Percentiles rank a stretch among this genome's conserved stretches.
Evolutionary conservation across 2,113 vertebrate species (phyloP).

Genomic region (Monarcha castaneiventris): DNA sequence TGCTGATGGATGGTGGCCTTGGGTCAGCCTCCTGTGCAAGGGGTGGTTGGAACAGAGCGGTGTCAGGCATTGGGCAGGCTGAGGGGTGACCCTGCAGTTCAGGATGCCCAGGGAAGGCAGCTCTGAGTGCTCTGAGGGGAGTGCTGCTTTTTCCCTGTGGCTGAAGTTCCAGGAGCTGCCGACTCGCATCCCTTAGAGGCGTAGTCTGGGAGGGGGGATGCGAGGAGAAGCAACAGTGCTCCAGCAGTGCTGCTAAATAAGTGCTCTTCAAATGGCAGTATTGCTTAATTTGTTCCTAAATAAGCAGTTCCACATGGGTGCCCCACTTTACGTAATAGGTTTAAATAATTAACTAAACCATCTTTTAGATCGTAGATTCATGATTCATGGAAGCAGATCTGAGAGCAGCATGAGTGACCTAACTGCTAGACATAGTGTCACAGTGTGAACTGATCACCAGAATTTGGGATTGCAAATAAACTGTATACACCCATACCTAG

Average conservation of each 20-base stretch:
- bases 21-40: accelerated
- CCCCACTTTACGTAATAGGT: background rate
- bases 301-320: background rate
- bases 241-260: background rate
- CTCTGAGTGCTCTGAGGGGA: background rate
- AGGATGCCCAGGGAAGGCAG: background rate
- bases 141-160: background rate
- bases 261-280: background rate
- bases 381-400: background rate
- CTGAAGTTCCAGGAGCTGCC: background rate
- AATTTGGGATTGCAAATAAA: background rate
- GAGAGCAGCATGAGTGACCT: background rate
- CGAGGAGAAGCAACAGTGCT: background rate
- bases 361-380: background rate
- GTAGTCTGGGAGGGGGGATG: background rate
- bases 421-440: background rate
- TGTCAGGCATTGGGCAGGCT: background rate
- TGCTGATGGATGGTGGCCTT: background rate
- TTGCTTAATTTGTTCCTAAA: background rate
- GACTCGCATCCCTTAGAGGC: background rate
- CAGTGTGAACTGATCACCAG: background rate
- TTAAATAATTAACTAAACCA: background rate
- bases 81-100: background rate
- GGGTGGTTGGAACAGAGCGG: accelerated
- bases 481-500: background rate